phyloP scores from a whole-genome alignment of 2,797 vertebrate species.

The Apogon talboti region DNA sequence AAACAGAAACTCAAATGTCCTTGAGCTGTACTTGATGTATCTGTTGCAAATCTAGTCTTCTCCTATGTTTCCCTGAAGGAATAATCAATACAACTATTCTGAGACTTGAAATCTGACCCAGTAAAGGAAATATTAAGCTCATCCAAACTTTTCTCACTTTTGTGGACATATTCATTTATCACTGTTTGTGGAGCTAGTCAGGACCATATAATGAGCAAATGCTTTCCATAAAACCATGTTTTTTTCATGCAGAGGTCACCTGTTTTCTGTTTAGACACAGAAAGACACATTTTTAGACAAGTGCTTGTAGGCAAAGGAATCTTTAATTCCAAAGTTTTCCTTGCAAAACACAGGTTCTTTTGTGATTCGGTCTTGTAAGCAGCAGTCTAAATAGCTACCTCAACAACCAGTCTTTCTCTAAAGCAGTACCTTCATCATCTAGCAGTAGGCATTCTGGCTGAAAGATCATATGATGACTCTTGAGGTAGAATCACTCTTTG shows the following conservation, averaged over 20 bases:
- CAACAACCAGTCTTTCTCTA: too few relatives aligned
- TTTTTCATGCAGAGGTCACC: not conserved
- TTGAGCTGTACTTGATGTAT: constrained; percentile 44
- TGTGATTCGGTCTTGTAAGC: too few relatives aligned
- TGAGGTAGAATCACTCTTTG: too few relatives aligned
- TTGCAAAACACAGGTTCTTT: too few relatives aligned
- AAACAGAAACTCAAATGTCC: constrained; percentile 25
- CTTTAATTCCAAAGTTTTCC: too few relatives aligned
- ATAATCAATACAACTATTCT: constrained; percentile 63
- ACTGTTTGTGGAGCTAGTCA: not conserved
- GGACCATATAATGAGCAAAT: not conserved
- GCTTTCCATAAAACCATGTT: not conserved
- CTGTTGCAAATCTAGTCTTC: constrained; percentile 23
- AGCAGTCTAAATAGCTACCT: too few relatives aligned
- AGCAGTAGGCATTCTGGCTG: too few relatives aligned
- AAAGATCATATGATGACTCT: too few relatives aligned
- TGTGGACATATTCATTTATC: not conserved
- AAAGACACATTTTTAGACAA: not conserved
- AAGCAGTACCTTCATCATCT: too few relatives aligned
- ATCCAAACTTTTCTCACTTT: constrained; percentile 9
- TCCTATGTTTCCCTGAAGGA: constrained; percentile 20
- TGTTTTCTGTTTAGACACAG: not conserved
- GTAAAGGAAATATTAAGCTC: constrained; percentile 13
- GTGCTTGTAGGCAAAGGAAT: not conserved
- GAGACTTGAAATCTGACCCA: constrained; percentile 47